Percentiles rank a stretch among this genome's conserved stretches.
Evolutionary conservation across 2,888 invertebrate genomes (phyloP).

Genomic region (Drosophila helvetica): DNA sequence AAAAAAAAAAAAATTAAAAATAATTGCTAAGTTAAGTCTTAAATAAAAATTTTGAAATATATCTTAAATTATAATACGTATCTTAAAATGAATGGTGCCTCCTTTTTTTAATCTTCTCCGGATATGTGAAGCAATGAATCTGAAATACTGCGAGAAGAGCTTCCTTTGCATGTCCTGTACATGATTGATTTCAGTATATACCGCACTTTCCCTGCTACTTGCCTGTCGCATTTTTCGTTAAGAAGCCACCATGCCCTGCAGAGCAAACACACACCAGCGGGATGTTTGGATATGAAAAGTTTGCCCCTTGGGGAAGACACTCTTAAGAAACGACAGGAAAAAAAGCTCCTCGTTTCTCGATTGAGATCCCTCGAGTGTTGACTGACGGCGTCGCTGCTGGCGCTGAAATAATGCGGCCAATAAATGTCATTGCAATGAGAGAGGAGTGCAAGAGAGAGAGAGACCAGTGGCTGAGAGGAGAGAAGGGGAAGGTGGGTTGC

Average conservation of each 20-base stretch:
- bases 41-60: no score
- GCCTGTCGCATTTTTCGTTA: no score
- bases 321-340: conserved; percentile 4
- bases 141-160: no score
- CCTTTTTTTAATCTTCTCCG: no score
- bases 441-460: background rate
- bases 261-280: conserved; percentile 6
- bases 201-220: no score
- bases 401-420: conserved; percentile 77
- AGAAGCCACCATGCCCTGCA: conserved; percentile 11
- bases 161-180: no score
- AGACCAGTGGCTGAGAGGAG: background rate
- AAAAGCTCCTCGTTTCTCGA: conserved; percentile 36
- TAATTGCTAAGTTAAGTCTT: no score
- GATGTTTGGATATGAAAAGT: conserved; percentile 35
- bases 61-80: no score
- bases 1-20: no score
- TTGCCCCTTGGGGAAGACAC: conserved; percentile 41
- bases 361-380: conserved; percentile 69
- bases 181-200: no score
- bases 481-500: conserved; percentile 3
- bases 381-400: conserved; percentile 67
- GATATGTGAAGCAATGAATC: background rate
- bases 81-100: no score
- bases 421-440: conserved; percentile 67